Percentiles rank a stretch among this genome's conserved stretches.
Evolutionary conservation across 2,113 vertebrate species (phyloP).

Genomic region (Atrichornis clamosus): DNA sequence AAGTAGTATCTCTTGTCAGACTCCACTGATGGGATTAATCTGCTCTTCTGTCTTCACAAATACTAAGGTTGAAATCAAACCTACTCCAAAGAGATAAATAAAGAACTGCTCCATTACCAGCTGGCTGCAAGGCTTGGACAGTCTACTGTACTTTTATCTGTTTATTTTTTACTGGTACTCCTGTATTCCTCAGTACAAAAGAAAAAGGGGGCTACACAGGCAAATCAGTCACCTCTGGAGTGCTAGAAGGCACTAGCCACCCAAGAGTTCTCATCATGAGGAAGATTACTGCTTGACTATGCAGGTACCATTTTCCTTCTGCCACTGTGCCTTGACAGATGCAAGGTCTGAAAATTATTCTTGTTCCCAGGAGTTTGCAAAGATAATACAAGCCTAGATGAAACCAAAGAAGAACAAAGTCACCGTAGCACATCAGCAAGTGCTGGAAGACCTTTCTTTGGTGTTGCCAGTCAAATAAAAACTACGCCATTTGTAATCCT

Average conservation of each 20-base stretch:
- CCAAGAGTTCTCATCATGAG: background rate
- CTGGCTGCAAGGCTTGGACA: background rate
- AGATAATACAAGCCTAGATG: background rate
- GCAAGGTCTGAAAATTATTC: background rate
- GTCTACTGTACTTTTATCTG: background rate
- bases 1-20: background rate
- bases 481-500: background rate
- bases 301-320: background rate
- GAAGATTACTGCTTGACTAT: background rate
- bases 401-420: background rate
- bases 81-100: background rate
- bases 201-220: background rate
- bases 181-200: background rate
- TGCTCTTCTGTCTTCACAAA: background rate
- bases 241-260: background rate
- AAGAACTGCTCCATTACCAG: background rate
- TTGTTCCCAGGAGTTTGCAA: background rate
- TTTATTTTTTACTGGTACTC: background rate
- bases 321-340: background rate
- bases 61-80: background rate
- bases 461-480: background rate
- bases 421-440: background rate
- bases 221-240: background rate
- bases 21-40: background rate
- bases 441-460: background rate